phyloP scores from a whole-genome alignment of 2,888 invertebrate species.

The Polymixis flavicincta region DNA sequence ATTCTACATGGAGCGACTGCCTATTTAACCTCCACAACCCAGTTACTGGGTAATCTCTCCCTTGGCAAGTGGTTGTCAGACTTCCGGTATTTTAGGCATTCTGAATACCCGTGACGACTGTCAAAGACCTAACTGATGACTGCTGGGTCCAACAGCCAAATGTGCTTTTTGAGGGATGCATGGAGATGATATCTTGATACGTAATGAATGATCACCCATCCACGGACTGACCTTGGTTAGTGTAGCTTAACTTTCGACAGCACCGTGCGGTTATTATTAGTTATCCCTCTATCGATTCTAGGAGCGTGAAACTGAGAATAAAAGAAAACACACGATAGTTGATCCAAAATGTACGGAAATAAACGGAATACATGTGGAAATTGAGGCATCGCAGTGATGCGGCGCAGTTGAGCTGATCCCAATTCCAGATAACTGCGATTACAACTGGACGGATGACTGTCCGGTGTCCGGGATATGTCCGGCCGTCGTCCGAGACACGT shows the following conservation, averaged over 20 bases:
- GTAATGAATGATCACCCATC: not conserved
- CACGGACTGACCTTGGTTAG: not conserved
- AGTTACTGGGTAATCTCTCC: not conserved
- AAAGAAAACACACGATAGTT: constrained; percentile 3
- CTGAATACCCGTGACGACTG: not conserved
- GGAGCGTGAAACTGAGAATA: not conserved
- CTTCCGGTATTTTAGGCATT: too few relatives aligned
- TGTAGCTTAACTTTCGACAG: not conserved
- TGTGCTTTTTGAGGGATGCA: not conserved
- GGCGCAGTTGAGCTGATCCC: constrained; percentile 47
- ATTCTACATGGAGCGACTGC: not conserved
- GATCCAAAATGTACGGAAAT: constrained; percentile 44
- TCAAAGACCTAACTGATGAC: not conserved
- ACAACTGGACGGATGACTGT: constrained; percentile 62
- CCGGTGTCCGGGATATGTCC: constrained; percentile 43
- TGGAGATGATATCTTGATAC: not conserved
- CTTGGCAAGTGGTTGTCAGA: not conserved
- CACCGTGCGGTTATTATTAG: not conserved
- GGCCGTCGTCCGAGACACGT: constrained; percentile 23
- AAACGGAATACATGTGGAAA: constrained; percentile 45
- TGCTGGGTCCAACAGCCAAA: not conserved
- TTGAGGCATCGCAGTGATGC: constrained; percentile 46
- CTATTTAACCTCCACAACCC: not conserved
- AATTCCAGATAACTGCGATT: constrained; percentile 61
- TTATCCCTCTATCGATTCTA: not conserved